These are phyloP conservation scores for Chelonoidis abingdonii DNA, from an alignment of 2,113 vertebrate genomes.

Conservation along the genomic window DNA sequence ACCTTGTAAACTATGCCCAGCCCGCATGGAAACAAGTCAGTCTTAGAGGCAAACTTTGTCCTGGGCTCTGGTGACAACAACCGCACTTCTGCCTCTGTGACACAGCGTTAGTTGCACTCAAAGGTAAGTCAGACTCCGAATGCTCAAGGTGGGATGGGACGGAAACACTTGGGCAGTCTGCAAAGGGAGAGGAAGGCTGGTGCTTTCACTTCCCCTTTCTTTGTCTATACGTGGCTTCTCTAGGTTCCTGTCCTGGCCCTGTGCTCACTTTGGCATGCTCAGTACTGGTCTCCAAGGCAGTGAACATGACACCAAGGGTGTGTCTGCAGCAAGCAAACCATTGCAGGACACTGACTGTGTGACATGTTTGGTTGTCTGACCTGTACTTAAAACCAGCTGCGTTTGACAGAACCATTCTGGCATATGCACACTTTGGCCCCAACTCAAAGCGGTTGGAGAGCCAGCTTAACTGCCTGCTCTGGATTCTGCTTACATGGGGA, in stretches of 20 bases:
- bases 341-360: not conserved
- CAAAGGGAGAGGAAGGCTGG: conserved; percentile 14
- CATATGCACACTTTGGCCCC: not conserved
- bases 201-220: conserved; percentile 62
- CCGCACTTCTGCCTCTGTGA: not conserved
- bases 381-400: not conserved
- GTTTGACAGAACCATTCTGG: not conserved
- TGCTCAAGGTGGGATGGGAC: conserved; percentile 4
- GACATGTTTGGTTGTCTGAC: not conserved
- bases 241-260: not conserved
- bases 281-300: not conserved
- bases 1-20: not conserved
- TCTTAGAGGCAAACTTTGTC: not conserved
- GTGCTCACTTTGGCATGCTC: not conserved
- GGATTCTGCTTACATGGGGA: not conserved
- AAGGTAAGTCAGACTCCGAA: not conserved
- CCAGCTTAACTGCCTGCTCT: not conserved
- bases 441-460: not conserved
- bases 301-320: not conserved
- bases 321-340: not conserved
- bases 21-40: not conserved
- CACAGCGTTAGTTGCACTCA: not conserved
- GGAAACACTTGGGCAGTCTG: not conserved
- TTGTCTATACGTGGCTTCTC: not conserved
- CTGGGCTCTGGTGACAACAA: not conserved